Percentiles rank a stretch among this genome's conserved stretches.
Evolutionary conservation across 2,797 vertebrate genomes (phyloP).

Genomic region (Thalassophryne amazonica): DNA sequence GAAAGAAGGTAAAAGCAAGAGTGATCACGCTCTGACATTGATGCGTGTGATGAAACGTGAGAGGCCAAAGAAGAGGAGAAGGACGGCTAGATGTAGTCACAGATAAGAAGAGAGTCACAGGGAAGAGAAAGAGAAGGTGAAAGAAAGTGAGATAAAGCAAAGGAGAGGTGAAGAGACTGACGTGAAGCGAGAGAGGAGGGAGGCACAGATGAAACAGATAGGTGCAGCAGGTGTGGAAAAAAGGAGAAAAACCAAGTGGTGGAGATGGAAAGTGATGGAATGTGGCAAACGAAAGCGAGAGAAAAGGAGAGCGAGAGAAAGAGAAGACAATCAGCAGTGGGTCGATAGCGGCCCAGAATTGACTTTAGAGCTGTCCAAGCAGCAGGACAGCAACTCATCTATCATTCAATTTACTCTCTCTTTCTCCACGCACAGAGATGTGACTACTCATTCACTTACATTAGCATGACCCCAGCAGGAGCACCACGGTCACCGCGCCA

Average conservation of each 20-base stretch:
- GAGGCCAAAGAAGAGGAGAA: constrained; percentile 24
- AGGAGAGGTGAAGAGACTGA: constrained; percentile 13
- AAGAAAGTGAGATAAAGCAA: not conserved
- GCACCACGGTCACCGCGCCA: constrained; percentile 41
- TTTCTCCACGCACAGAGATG: constrained; percentile 53
- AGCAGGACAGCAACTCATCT: constrained; percentile 58
- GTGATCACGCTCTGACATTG: constrained; percentile 14
- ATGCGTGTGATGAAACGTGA: constrained; percentile 31
- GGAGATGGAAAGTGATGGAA: constrained; percentile 49
- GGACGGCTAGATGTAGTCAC: constrained; percentile 10
- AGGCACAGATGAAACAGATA: constrained; percentile 16
- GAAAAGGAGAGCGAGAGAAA: constrained; percentile 9
- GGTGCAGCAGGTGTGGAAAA: constrained; percentile 20
- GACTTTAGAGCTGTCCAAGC: constrained; percentile 63
- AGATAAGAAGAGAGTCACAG: constrained; percentile 38
- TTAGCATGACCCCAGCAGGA: constrained; percentile 36
- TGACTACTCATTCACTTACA: constrained; percentile 67
- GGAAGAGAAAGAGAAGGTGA: constrained; percentile 24
- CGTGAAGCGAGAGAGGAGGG: constrained; percentile 8
- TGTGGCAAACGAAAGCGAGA: constrained; percentile 40
- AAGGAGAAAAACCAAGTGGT: constrained; percentile 25
- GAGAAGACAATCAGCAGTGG: constrained; percentile 40
- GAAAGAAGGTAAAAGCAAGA: constrained; percentile 1
- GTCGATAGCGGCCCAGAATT: constrained; percentile 53
- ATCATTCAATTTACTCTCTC: constrained; percentile 70